Evolutionary conservation across 2,797 vertebrate species (phyloP).

Genomic region (Caiman crocodilus): DNA sequence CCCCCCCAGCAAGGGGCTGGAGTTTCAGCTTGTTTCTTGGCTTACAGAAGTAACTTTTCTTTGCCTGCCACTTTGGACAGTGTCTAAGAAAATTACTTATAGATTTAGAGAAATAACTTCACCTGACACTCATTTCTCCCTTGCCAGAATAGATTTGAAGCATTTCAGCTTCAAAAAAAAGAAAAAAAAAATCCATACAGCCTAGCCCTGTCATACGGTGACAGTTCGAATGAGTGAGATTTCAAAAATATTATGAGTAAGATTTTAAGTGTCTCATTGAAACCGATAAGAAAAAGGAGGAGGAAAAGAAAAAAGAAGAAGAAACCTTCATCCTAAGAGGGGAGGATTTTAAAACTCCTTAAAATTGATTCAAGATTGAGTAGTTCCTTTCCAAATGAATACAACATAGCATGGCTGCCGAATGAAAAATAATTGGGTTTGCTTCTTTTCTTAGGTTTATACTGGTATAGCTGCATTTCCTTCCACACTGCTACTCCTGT

Average conservation of each 20-base stretch:
- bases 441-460: neutral
- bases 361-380: neutral
- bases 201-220: conserved; percentile 10
- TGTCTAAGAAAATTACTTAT: conserved; percentile 26
- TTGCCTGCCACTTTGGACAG: conserved; percentile 31
- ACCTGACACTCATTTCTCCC: conserved; percentile 61
- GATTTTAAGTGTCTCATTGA: conserved; percentile 45
- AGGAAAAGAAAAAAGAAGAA: neutral
- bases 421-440: neutral
- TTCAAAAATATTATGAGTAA: neutral
- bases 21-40: neutral
- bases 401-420: neutral
- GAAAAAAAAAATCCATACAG: neutral
- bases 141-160: conserved; percentile 60
- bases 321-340: neutral
- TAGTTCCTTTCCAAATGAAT: neutral
- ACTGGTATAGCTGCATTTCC: neutral
- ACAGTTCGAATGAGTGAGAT: conserved; percentile 50
- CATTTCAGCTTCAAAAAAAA: conserved; percentile 29
- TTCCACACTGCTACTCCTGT: neutral
- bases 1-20: neutral
- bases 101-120: conserved; percentile 65
- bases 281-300: neutral
- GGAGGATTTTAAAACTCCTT: neutral
- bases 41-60: conserved; percentile 10